Evolutionary conservation across 64 coral and sea anemone species (phyloP).

Genomic region (Montipora capricornis): DNA sequence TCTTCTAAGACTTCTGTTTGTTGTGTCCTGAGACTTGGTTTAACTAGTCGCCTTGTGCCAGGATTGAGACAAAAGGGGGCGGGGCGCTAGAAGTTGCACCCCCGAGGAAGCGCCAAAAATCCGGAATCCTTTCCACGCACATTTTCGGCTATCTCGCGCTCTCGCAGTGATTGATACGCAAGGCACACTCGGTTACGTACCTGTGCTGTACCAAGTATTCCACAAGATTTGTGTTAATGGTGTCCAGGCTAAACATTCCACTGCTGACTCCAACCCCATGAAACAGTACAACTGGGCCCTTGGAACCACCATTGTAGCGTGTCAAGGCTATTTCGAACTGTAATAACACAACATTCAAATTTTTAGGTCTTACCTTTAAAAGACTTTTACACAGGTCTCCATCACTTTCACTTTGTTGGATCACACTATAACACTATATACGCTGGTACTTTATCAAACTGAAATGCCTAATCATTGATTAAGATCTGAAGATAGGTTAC

Average conservation of each 20-base stretch:
- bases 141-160: background rate
- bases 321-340: conserved; percentile 57
- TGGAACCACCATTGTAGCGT: conserved; percentile 23
- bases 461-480: no score
- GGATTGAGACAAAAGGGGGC: background rate
- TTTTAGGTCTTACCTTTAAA: background rate
- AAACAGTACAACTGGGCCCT: conserved; percentile 63
- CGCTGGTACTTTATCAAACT: background rate
- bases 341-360: background rate
- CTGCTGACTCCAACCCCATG: conserved; percentile 62
- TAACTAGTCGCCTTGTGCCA: background rate
- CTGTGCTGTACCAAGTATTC: conserved; percentile 52
- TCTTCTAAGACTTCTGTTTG: background rate
- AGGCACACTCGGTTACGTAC: background rate
- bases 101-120: background rate
- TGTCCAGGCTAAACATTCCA: conserved; percentile 62
- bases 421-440: background rate
- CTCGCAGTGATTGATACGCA: background rate
- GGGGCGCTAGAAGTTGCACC: background rate
- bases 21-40: background rate
- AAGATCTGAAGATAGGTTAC: no score
- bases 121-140: background rate
- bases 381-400: background rate
- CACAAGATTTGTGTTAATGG: conserved; percentile 59
- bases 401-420: background rate